Base-by-base conservation (phyloP, 2,888 invertebrate species). In the Heliothis peltigera region DNA sequence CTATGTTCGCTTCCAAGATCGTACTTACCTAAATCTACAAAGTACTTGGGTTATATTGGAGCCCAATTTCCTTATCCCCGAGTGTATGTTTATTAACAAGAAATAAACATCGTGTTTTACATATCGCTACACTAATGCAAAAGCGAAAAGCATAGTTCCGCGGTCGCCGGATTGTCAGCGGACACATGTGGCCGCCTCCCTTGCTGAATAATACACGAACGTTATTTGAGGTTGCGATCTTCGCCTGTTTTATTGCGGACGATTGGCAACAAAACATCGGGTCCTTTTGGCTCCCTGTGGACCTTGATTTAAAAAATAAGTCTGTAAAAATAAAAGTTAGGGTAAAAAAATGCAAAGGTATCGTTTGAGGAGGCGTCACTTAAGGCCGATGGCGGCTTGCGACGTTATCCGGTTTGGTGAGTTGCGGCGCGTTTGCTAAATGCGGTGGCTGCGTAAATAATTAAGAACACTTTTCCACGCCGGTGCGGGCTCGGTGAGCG, bases 171-270 rank as follows among this genome's bases (percentile, higher is more conserved):
- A 89, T 88, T 86, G 87, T 86, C 87, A 79, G 87, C 84, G 90
- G 91, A 84, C 92, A 91, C 91, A 92, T 91, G 89, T 90, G 93
- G 77, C 71, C 83, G 78, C 79, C 82, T 72, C 84, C 84, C 85
- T 67, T 75, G 44, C 81, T 94, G 92, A 92, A 93, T 94, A 92
- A 93, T 91, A 90, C 85, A 93, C 81, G 88, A 89, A 85, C 86
- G 82, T 81, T 85, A 87, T 87, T 87, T 84, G 85, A 84, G 86
- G 80, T 83, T 80, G 80, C 89, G 87, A 89, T 90, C 88, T 90
- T 85, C 82, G 83, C 82, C 84, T 88, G 86, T 88, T 91, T 92
- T 92, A 92, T 90, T 87, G 87, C 86, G 85, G 87, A 78, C 89
- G 87, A 92, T 93, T 92, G 92, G 91, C 91, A 86, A 56, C 82